Evolutionary conservation across 2,113 vertebrate genomes (phyloP).

Genomic region (Lanius collurio): DNA sequence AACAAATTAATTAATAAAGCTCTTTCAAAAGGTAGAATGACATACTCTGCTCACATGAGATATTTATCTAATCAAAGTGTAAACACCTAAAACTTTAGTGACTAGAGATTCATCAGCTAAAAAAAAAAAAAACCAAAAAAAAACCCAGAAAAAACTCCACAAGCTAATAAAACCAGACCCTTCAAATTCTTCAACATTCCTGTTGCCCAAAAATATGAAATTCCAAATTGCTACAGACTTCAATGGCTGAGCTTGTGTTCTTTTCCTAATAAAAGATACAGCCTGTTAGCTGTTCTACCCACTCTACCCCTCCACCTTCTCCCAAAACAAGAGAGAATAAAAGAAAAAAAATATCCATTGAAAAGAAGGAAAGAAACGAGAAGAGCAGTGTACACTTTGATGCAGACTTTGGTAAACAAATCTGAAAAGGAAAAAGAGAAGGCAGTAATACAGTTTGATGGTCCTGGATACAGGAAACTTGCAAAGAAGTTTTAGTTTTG

Average conservation of each 20-base stretch:
- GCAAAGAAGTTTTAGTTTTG: background rate
- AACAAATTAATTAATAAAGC: background rate
- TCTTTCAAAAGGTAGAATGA: background rate
- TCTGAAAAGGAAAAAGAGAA: no score
- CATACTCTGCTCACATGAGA: background rate
- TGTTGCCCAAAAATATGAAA: background rate
- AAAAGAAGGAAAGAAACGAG: background rate
- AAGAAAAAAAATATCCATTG: no score
- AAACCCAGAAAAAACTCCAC: accelerated
- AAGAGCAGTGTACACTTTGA: background rate
- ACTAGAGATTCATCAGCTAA: background rate
- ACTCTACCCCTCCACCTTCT: background rate
- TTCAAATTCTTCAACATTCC: background rate
- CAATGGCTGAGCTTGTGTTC: background rate
- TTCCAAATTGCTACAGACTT: background rate
- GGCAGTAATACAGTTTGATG: background rate
- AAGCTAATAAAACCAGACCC: background rate
- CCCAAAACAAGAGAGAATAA: background rate
- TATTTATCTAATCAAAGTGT: background rate
- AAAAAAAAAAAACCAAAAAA: background rate
- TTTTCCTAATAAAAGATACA: background rate
- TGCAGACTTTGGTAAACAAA: background rate
- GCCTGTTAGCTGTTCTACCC: background rate
- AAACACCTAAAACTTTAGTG: background rate
- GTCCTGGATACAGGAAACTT: background rate